Evolutionary conservation across 1,140 invertebrate species (phyloP).

Genomic region (Leptoteleia sp.): DNA sequence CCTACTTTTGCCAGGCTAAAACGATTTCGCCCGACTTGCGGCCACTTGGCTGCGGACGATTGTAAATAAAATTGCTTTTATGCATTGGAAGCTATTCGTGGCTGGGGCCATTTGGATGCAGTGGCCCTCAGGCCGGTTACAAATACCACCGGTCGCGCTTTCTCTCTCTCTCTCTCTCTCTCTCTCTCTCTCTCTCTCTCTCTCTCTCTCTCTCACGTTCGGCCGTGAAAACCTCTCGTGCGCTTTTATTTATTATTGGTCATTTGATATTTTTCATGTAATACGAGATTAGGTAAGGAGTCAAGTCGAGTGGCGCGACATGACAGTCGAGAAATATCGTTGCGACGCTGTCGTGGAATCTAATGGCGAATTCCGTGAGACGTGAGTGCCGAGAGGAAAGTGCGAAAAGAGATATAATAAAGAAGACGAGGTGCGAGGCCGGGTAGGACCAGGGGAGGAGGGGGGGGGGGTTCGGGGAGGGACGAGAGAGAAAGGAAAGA

Average conservation of each 20-base stretch:
- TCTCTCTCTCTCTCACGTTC: too few species aligned
- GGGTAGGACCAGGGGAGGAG: constrained; percentile 60
- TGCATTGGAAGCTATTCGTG: too few species aligned
- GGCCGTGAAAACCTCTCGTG: too few species aligned
- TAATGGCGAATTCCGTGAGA: constrained; percentile 64
- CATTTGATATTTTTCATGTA: constrained; percentile 63
- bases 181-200: too few species aligned
- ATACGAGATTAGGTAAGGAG: constrained; percentile 64
- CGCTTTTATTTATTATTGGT: constrained; percentile 61
- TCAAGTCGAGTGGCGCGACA: constrained; percentile 59
- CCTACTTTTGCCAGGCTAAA: too few species aligned
- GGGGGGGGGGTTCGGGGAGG: constrained; percentile 47
- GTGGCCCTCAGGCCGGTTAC: too few species aligned
- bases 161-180: too few species aligned
- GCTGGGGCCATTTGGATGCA: too few species aligned
- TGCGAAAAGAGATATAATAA: constrained; percentile 66
- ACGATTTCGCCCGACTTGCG: too few species aligned
- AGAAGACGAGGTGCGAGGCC: constrained; percentile 60
- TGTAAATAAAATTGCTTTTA: too few species aligned
- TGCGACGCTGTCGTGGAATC: constrained; percentile 62
- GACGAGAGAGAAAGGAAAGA: constrained; percentile 50
- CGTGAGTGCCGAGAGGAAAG: constrained; percentile 60
- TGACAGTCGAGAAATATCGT: constrained; percentile 64
- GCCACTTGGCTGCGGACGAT: too few species aligned
- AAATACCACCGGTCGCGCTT: too few species aligned